These are phyloP conservation scores for Tympanoctomys barrerae DNA, from an alignment of 2,797 vertebrate genomes.

Conservation along the genomic window DNA sequence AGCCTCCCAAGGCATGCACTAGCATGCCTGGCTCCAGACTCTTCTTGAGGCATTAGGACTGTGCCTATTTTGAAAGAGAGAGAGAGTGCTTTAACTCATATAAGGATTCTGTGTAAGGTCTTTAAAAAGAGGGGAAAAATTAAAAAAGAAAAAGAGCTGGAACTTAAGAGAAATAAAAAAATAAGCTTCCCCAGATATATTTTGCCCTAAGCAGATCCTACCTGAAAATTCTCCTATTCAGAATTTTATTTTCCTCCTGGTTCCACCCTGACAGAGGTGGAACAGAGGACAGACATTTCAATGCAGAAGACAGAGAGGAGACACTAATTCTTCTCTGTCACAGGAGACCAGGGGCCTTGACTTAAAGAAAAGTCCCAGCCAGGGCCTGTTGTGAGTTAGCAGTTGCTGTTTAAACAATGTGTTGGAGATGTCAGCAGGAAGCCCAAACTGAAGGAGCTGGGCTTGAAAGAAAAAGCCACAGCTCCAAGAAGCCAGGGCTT, in stretches of 20 bases:
- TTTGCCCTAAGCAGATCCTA: conserved; percentile 28
- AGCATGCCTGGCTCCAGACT: neutral
- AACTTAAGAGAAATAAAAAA: neutral
- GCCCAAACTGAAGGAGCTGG: neutral
- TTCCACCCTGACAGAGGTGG: neutral
- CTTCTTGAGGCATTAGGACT: neutral
- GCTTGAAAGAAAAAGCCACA: conserved; percentile 79
- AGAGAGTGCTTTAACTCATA: neutral
- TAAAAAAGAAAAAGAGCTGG: neutral
- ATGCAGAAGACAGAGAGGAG: neutral
- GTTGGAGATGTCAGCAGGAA: conserved; percentile 44
- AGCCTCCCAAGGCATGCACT: neutral
- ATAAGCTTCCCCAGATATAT: neutral
- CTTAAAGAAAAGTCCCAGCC: neutral
- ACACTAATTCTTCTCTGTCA: neutral
- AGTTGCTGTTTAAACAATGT: neutral
- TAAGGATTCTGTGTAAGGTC: neutral
- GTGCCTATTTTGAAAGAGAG: neutral
- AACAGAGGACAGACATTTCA: conserved; percentile 38
- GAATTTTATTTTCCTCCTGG: neutral
- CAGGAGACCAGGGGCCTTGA: neutral
- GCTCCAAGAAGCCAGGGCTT: conserved; percentile 77
- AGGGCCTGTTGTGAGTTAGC: neutral
- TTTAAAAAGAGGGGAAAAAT: conserved; percentile 15
- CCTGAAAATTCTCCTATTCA: conserved; percentile 30